phyloP scores from a whole-genome alignment of 2,888 invertebrate genomes.

The Asteroscopus sphinx region DNA sequence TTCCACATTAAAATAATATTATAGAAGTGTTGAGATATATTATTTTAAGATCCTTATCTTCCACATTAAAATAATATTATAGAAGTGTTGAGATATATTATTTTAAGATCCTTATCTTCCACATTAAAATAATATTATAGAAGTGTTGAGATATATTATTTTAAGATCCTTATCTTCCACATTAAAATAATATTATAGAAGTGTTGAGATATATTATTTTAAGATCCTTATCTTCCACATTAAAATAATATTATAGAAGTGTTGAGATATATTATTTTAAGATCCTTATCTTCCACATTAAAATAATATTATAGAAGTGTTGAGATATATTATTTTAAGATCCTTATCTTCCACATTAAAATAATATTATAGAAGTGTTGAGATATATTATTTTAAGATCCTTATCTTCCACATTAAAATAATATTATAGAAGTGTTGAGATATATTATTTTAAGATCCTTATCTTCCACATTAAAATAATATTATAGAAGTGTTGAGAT shows the following conservation, averaged over 20 bases:
- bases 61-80: conserved; percentile 47
- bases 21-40: conserved; percentile 40
- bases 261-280: conserved; percentile 50
- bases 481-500: conserved; percentile 40
- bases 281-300: conserved; percentile 53
- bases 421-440: conserved; percentile 41
- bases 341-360: conserved; percentile 53
- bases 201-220: conserved; percentile 48
- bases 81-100: conserved; percentile 44
- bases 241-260: conserved; percentile 40
- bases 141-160: conserved; percentile 46
- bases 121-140: conserved; percentile 43
- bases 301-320: conserved; percentile 42
- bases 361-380: conserved; percentile 42
- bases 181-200: conserved; percentile 40
- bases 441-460: conserved; percentile 46
- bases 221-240: conserved; percentile 53
- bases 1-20: conserved; percentile 51
- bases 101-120: conserved; percentile 54
- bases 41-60: conserved; percentile 54
- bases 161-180: conserved; percentile 55
- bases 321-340: conserved; percentile 48
- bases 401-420: conserved; percentile 54
- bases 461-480: conserved; percentile 55
- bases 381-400: conserved; percentile 46